Evolutionary conservation across 2,888 invertebrate species (phyloP).

Genomic region (Acrobasis consociella): DNA sequence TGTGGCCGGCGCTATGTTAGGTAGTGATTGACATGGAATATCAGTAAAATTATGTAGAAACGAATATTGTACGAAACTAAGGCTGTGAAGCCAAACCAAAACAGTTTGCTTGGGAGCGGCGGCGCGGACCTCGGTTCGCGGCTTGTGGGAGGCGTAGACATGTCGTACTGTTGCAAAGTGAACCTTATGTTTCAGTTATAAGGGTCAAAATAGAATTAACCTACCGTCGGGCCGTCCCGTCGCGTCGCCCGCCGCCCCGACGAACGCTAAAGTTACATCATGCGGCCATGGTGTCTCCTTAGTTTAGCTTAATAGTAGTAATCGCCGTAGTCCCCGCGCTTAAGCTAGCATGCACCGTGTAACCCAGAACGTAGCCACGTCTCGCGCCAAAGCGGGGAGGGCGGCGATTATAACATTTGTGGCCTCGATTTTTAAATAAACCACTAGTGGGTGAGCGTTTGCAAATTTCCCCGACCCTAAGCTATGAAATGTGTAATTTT

Average conservation of each 20-base stretch:
- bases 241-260: conserved; percentile 47
- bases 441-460: conserved; percentile 52
- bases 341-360: background rate
- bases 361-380: conserved; percentile 9
- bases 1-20: conserved; percentile 41
- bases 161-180: background rate
- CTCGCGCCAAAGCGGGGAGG: conserved; percentile 35
- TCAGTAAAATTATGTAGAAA: conserved; percentile 60
- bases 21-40: conserved; percentile 48
- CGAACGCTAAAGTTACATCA: conserved; percentile 69
- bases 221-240: background rate
- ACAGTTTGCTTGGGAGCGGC: conserved; percentile 53
- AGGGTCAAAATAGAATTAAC: background rate
- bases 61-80: conserved; percentile 59
- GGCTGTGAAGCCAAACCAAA: conserved; percentile 77
- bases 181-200: background rate
- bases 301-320: conserved; percentile 57
- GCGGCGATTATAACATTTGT: conserved; percentile 61
- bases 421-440: conserved; percentile 78
- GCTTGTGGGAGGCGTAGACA: background rate
- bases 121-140: conserved; percentile 34
- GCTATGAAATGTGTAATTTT: conserved; percentile 80
- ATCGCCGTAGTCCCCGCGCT: conserved; percentile 56
- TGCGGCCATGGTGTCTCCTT: conserved; percentile 79
- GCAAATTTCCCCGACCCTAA: conserved; percentile 63